Evolutionary conservation across 1,140 invertebrate species (phyloP).

Genomic region (Yoshiicerus persimilis): DNA sequence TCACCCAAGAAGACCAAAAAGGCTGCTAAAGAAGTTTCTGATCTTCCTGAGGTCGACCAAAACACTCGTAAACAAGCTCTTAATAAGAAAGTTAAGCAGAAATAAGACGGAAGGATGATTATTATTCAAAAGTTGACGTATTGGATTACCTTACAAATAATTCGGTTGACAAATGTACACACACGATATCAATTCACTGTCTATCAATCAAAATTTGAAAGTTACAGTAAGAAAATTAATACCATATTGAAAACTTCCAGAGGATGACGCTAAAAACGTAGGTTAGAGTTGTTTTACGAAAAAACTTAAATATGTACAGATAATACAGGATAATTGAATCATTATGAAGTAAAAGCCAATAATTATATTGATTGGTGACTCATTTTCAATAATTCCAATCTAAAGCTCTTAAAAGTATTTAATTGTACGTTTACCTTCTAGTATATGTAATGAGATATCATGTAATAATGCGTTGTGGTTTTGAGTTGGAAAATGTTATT

Average conservation of each 20-base stretch:
- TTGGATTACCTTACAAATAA: neutral
- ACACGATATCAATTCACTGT: neutral
- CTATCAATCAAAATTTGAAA: neutral
- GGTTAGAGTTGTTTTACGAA: neutral
- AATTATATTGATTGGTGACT: neutral
- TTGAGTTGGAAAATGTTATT: neutral
- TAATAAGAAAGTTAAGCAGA: conserved; percentile 44
- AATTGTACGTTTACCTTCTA: neutral
- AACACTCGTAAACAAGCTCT: conserved; percentile 59
- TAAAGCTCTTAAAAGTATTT: neutral
- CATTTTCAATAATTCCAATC: neutral
- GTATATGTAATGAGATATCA: neutral
- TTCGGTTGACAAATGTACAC: neutral
- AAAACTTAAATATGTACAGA: no score
- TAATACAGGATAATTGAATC: neutral
- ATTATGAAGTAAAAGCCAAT: neutral
- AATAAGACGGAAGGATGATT: conserved; percentile 31
- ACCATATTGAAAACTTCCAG: neutral
- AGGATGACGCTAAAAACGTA: neutral
- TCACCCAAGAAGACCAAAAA: conserved; percentile 46
- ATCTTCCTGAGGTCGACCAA: conserved; percentile 71
- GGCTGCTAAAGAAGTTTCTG: conserved; percentile 63
- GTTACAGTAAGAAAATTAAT: neutral
- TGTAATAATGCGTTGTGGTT: neutral
- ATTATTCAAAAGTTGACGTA: neutral